A percentile compares a stretch with the other conserved stretches of the same genome.
These are phyloP conservation scores for Sminthurinus aureus DNA, from an alignment of 2,888 invertebrate species.

Conservation along the genomic window DNA sequence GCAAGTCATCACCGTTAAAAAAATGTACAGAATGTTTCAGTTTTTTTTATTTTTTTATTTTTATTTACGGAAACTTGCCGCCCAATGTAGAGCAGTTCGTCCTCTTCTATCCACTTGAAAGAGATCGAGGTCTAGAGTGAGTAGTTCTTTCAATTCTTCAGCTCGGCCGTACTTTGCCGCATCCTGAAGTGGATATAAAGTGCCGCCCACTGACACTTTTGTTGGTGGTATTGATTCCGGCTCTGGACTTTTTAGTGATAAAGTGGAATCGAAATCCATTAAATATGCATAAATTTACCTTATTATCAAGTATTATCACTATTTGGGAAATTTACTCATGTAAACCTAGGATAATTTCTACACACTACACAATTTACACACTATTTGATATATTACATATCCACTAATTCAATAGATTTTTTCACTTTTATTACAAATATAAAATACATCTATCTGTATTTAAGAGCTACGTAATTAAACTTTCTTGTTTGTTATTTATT, in stretches of 20 bases:
- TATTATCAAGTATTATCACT: too few relatives aligned
- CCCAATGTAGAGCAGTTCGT: conserved; percentile 31
- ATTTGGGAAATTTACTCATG: too few relatives aligned
- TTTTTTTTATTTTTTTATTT: neutral
- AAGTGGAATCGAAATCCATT: neutral
- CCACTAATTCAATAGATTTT: too few relatives aligned
- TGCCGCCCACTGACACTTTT: neutral
- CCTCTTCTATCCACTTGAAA: conserved; percentile 1
- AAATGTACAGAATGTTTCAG: neutral
- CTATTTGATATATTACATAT: too few relatives aligned
- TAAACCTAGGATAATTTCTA: too few relatives aligned
- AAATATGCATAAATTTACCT: neutral
- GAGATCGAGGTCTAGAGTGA: neutral
- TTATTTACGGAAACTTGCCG: conserved; percentile 25
- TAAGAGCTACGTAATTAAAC: too few relatives aligned
- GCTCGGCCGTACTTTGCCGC: conserved; percentile 9
- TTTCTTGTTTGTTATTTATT: too few relatives aligned
- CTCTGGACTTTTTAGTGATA: neutral
- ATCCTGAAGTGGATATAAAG: conserved; percentile 5
- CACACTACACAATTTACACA: too few relatives aligned
- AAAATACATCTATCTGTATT: too few relatives aligned
- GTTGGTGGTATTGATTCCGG: neutral
- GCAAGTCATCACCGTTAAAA: too few relatives aligned
- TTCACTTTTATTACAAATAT: too few relatives aligned
- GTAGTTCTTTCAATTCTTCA: conserved; percentile 2